Base-by-base conservation (phyloP, 1,140 invertebrate genomes). In the Leptinotarsa defecta region DNA sequence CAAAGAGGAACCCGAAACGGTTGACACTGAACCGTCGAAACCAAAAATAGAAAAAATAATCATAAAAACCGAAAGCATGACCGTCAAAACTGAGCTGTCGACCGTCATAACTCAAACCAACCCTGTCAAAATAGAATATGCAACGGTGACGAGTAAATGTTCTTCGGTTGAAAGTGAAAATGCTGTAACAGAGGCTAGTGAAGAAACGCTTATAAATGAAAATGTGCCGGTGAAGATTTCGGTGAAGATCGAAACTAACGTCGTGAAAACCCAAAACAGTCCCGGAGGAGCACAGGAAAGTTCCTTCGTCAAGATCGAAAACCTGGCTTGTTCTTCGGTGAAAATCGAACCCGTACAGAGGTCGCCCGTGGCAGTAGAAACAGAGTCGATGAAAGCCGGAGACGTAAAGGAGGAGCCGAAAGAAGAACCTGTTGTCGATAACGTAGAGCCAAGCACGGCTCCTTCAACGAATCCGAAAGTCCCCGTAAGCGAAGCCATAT, bases 401-500 rank as follows among this genome's bases (percentile, higher is more conserved):
- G 13, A 6, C 13, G 13, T 57, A 6, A 57, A 57, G n/a, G 13
- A 57, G n/a, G 64, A 65, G 4, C 17, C 13, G 1, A 15, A 13
- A 15, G 64, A 65, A 3, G 64, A 65, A 22, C 61, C 74, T 22
- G 75, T 73, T 11, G 71, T 75, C 6, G 68, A 78, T 27, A 77
- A 81, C 13, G 73, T 78, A 48, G 78, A 77, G 43, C 75, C 77
- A 1, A 73, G 68, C 15, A 76, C 77, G 34, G 69, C 69, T 20
- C 78, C 80, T 52, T 48, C 72, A 48, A 78, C 80, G 27, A 76
- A 82, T 27, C 79, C 77, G 71, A 43, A 43, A 43, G 76, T 74
- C 15, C 15, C 71, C 11, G 71, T 83, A 0, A 86, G 87, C 48
- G 85, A 86, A 70, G 84, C 84, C 8, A 82, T 79, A 27, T 79